Percentiles rank a stretch among this genome's conserved stretches.
Evolutionary conservation across 1,140 invertebrate species (phyloP).

Genomic region (Heliothis virescens): DNA sequence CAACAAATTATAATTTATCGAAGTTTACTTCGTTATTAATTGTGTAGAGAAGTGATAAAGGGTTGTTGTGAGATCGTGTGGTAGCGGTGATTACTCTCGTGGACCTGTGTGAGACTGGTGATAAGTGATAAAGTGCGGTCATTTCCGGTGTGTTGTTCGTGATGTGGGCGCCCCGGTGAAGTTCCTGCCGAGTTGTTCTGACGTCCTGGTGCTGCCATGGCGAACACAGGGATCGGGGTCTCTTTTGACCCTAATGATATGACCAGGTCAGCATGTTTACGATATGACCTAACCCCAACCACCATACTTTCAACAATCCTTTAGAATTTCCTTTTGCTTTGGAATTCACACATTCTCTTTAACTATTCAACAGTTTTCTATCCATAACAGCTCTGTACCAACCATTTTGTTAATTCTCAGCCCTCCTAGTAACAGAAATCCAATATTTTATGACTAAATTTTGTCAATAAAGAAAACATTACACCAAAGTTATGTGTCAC

Average conservation of each 20-base stretch:
- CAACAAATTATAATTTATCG: slow-evolving; percentile 81
- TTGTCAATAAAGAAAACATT: too few species aligned
- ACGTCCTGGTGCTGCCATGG: slow-evolving; percentile 68
- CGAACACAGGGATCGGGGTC: slow-evolving; percentile 87
- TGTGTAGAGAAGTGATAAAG: slow-evolving; percentile 57
- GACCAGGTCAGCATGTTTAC: slow-evolving; percentile 85
- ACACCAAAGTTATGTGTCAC: too few species aligned
- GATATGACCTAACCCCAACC: neutral
- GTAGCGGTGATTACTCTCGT: slow-evolving; percentile 35
- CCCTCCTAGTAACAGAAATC: too few species aligned
- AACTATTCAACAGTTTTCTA: too few species aligned
- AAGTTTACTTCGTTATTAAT: slow-evolving; percentile 61
- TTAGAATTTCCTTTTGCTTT: neutral
- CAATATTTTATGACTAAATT: too few species aligned
- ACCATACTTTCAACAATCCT: neutral
- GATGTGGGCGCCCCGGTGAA: slow-evolving; percentile 68
- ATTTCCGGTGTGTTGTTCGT: slow-evolving; percentile 71
- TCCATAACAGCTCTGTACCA: too few species aligned
- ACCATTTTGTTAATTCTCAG: too few species aligned
- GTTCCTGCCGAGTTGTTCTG: slow-evolving; percentile 58
- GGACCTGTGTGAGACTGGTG: slow-evolving; percentile 52
- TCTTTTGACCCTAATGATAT: slow-evolving; percentile 91
- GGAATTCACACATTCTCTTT: too few species aligned
- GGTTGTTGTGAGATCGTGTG: slow-evolving; percentile 34
- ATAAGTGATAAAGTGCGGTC: slow-evolving; percentile 58